phyloP scores from a whole-genome alignment of 2,888 invertebrate species.

The Ophion costatus region DNA sequence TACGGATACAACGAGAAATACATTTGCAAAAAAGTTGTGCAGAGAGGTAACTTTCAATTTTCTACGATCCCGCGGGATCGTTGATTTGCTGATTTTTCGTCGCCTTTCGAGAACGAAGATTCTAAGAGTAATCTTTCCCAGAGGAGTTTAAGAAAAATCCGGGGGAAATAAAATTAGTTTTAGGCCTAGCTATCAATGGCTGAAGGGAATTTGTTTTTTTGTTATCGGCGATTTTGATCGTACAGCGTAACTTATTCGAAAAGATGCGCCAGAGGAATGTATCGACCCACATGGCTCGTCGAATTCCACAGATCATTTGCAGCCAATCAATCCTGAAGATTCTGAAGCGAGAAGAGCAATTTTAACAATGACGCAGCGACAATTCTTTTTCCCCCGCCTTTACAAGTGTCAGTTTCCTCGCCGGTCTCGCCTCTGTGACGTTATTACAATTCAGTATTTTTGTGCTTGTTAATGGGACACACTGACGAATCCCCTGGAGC shows the following conservation, averaged over 20 bases:
- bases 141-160: neutral
- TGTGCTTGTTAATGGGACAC: neutral
- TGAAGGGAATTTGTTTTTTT: neutral
- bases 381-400: neutral
- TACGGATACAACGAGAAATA: constrained; percentile 80
- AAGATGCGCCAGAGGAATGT: constrained; percentile 12
- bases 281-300: neutral
- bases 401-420: constrained; percentile 17
- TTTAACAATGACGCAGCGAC: constrained; percentile 21
- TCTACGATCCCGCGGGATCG: neutral
- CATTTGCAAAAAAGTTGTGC: constrained; percentile 91
- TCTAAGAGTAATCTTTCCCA: neutral
- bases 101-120: neutral
- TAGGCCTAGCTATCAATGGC: neutral
- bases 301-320: too few relatives aligned
- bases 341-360: neutral
- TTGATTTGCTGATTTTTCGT: neutral
- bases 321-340: neutral
- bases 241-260: neutral
- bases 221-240: neutral
- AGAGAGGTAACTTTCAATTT: constrained; percentile 87
- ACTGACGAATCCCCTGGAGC: constrained; percentile 11
- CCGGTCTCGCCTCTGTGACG: constrained; percentile 12
- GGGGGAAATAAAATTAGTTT: neutral
- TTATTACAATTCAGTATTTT: constrained; percentile 20